Evolutionary conservation across 2,797 vertebrate genomes (phyloP).

Genomic region (Psittacula echo): DNA sequence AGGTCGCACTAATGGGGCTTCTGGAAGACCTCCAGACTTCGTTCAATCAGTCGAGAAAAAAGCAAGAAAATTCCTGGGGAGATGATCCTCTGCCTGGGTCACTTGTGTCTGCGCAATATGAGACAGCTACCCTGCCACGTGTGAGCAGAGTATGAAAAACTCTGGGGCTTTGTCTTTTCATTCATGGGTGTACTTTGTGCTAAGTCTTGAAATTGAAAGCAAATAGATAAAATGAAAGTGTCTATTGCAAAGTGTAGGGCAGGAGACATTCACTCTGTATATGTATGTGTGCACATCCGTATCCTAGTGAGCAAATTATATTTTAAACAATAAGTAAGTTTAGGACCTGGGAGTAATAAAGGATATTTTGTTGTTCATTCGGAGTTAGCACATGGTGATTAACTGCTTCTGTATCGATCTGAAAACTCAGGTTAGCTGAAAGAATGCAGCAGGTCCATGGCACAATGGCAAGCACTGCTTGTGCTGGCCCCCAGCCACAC

Average conservation of each 20-base stretch:
- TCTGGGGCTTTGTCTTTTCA: background rate
- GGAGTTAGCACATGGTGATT: background rate
- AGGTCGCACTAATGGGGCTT: slow-evolving; percentile 20
- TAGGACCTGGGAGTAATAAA: background rate
- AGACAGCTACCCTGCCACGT: background rate
- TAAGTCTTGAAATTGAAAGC: background rate
- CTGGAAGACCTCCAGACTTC: slow-evolving; percentile 44
- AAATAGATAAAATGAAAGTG: background rate
- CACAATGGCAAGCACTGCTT: fast-evolving
- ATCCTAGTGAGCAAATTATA: background rate
- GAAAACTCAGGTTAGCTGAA: background rate
- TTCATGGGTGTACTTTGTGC: background rate
- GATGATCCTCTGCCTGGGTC: background rate
- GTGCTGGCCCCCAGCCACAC: fast-evolving
- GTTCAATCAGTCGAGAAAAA: background rate
- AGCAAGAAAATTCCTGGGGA: background rate
- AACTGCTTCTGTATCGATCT: background rate
- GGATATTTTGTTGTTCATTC: background rate
- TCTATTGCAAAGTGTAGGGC: background rate
- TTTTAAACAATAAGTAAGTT: background rate
- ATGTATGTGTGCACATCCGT: background rate
- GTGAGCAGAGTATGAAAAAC: background rate
- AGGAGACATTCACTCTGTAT: background rate
- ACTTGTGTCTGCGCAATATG: background rate
- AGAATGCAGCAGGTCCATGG: background rate